Evolutionary conservation across 2,888 invertebrate genomes (phyloP), one percentile per base, ranked within the genome.

Genomic region (Kryphioiulus occultus): DNA sequence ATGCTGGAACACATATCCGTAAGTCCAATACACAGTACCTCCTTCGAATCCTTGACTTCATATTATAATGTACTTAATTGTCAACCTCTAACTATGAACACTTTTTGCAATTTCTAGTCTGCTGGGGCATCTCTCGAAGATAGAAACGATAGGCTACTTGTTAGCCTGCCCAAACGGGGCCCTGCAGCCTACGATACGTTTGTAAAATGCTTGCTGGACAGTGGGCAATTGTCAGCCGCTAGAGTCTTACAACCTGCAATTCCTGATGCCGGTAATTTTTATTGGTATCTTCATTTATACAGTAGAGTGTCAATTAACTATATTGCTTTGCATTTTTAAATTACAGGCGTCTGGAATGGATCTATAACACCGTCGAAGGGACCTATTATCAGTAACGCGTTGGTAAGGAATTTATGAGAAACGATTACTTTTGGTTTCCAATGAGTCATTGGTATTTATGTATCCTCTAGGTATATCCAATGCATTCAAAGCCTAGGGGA

Each of bases 201-300:
- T 53, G 53, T 86, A 3, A 35, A 47, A 47, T 47, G 86, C 53
- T 59, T 86, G 17, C 10, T 86, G 42, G 86, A 86, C 86, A 86
- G 86, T 30, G 86, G 53, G 30, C 86, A 86, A 17, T 44, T 86
- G 86, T 35, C 42, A 59, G 86, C 86, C 12, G 86, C 86, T 26
- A 47, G 30, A n/a, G 22, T 86, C 19, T n/a, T 86, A 30, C 35
- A 53, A 12, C 44, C 42, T 32, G 86, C 59, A 53, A 47, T 86
- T 86, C 86, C 86, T 35, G 53, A 44, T n/a, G 35, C 22, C 2
- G 86, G 86, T 86, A 47, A 86, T 39, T 85, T 26, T 19, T 42
- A 4, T 30, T 10, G 30, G 26, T 26, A 0, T 19, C 2, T 0
- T 19, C 9, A 84, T 42, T 85, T 85, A 12, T 26, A n/a, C n/a